These are phyloP conservation scores for Adineta ricciae DNA, from an alignment of 2,888 invertebrate genomes.

Conservation along the genomic window DNA sequence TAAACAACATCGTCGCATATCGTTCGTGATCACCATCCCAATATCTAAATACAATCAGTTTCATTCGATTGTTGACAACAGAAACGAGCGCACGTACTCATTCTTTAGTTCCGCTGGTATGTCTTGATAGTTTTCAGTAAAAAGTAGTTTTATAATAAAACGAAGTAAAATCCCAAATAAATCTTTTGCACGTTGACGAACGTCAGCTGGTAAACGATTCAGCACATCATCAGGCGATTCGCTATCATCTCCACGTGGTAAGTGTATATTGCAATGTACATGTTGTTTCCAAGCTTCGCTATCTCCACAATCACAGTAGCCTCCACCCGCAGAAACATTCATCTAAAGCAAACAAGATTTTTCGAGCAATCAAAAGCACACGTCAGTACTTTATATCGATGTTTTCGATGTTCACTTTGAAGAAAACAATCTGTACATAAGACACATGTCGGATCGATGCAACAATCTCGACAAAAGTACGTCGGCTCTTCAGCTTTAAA, in stretches of 20 bases:
- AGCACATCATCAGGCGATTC: slow-evolving; percentile 8
- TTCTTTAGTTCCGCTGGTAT: slow-evolving; percentile 14
- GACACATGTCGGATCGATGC: slow-evolving; percentile 92
- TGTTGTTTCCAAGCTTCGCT: slow-evolving; percentile 79
- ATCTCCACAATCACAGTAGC: slow-evolving; percentile 92
- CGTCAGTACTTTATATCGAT: slow-evolving; percentile 49
- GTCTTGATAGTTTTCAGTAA: slow-evolving; percentile 20
- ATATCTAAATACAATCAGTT: not conserved
- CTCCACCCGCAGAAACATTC: slow-evolving; percentile 75
- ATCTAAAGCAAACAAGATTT: slow-evolving; percentile 62
- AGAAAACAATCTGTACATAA: slow-evolving; percentile 94
- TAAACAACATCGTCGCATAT: slow-evolving; percentile 86
- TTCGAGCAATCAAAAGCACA: no score
- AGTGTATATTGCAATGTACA: slow-evolving; percentile 72
- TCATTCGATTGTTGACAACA: not conserved
- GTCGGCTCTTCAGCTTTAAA: slow-evolving; percentile 33
- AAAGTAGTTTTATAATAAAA: slow-evolving; percentile 27
- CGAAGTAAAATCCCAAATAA: slow-evolving; percentile 32
- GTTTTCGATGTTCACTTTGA: slow-evolving; percentile 71
- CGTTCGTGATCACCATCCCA: slow-evolving; percentile 1
- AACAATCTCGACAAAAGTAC: slow-evolving; percentile 58
- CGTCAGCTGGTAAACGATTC: slow-evolving; percentile 33
- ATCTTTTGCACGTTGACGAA: slow-evolving; percentile 23
- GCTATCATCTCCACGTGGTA: slow-evolving; percentile 24
- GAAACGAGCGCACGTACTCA: not conserved